Evolutionary conservation across 92 coral and sea anemone species (phyloP).

Genomic region (Porites cylindrica): DNA sequence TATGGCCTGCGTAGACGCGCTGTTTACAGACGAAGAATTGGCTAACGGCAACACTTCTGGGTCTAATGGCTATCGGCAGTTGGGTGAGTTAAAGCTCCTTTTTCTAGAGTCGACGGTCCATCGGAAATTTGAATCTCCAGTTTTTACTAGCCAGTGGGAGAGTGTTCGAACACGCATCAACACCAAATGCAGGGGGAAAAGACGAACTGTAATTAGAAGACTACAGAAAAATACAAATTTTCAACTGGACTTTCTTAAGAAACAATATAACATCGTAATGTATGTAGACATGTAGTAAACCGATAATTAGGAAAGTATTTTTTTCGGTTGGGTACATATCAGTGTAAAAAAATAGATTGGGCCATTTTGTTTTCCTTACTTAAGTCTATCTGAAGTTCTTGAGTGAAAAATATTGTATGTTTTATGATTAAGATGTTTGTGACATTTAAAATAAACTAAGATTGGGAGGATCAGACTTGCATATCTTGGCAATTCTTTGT

Average conservation of each 20-base stretch:
- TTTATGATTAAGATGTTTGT: too few species aligned
- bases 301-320: too few species aligned
- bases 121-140: slow-evolving; percentile 31
- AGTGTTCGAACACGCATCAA: slow-evolving; percentile 14
- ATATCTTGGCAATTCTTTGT: too few species aligned
- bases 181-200: slow-evolving; percentile 55
- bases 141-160: slow-evolving; percentile 42
- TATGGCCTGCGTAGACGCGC: slow-evolving; percentile 30
- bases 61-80: slow-evolving; percentile 35
- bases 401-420: too few species aligned
- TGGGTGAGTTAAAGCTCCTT: slow-evolving; percentile 23
- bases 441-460: too few species aligned
- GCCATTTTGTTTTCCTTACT: too few species aligned
- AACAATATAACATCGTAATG: too few species aligned
- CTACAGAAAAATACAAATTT: slow-evolving; percentile 11
- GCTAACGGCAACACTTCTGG: slow-evolving; percentile 54
- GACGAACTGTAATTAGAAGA: slow-evolving; percentile 48
- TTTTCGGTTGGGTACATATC: too few species aligned
- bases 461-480: too few species aligned
- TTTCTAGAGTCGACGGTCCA: slow-evolving; percentile 22
- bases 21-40: slow-evolving; percentile 49
- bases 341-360: too few species aligned
- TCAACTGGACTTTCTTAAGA: background rate
- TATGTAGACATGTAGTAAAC: too few species aligned
- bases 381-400: too few species aligned